Conservation (phyloP, 2,797 vertebrate species). For the Antennarius maculatus region DNA sequence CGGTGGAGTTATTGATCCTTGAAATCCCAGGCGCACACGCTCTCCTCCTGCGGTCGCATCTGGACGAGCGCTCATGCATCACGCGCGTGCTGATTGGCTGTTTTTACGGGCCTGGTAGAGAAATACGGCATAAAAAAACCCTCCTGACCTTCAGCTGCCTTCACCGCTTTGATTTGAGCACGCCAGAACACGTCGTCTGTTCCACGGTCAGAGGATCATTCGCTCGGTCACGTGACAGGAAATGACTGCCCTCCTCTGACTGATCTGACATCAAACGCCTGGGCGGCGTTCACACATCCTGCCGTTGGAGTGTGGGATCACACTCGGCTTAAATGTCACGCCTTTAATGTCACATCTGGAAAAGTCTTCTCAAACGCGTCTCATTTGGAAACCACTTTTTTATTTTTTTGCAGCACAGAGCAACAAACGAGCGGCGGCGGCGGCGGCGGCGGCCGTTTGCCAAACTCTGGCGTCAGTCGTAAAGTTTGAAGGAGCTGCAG, state of each 20-base stretch:
- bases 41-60: constrained; percentile 35
- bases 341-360: constrained; percentile 63
- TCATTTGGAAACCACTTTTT: constrained; percentile 15
- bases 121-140: neutral
- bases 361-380: constrained; percentile 40
- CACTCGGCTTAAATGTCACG: constrained; percentile 76
- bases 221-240: constrained; percentile 59
- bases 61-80: constrained; percentile 43
- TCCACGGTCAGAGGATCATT: constrained; percentile 33
- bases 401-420: constrained; percentile 3
- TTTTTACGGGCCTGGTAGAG: constrained; percentile 22
- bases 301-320: constrained; percentile 54
- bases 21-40: constrained; percentile 14
- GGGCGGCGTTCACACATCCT: constrained; percentile 60
- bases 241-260: constrained; percentile 51
- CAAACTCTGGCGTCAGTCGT: constrained; percentile 31
- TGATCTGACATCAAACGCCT: constrained; percentile 63
- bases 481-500: constrained; percentile 41
- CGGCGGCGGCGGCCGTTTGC: constrained; percentile 6
- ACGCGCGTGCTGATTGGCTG: constrained; percentile 37
- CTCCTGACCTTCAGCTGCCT: constrained; percentile 37
- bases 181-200: constrained; percentile 26
- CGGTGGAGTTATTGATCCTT: constrained; percentile 51
- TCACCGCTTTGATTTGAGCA: constrained; percentile 26
- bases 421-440: constrained; percentile 5